Percentiles rank a stretch among this genome's conserved stretches.
Evolutionary conservation across 2,888 invertebrate genomes (phyloP).

Genomic region (Harmothoe impar): DNA sequence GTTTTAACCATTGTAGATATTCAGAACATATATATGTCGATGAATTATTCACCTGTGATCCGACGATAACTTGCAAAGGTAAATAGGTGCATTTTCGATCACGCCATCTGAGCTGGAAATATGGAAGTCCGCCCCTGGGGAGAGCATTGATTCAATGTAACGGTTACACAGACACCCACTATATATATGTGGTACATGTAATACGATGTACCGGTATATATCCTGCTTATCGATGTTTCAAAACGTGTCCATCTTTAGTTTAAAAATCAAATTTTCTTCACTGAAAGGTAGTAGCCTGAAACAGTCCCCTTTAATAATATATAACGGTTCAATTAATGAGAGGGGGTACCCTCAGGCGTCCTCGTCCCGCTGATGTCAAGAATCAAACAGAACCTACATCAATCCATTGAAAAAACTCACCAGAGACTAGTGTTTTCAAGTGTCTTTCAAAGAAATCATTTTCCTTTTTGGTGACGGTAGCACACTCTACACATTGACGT

Average conservation of each 20-base stretch:
- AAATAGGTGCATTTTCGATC: conserved; percentile 71
- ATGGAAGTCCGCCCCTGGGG: conserved; percentile 73
- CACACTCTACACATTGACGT: conserved; percentile 83
- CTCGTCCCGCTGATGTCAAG: too few relatives aligned
- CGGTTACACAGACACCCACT: background rate
- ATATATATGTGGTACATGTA: too few relatives aligned
- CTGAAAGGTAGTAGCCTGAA: too few relatives aligned
- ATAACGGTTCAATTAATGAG: too few relatives aligned
- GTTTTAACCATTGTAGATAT: too few relatives aligned
- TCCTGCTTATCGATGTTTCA: too few relatives aligned
- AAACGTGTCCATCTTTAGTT: too few relatives aligned
- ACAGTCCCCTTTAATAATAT: too few relatives aligned
- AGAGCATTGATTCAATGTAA: conserved; percentile 50
- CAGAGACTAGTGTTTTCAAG: conserved; percentile 83
- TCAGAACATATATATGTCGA: background rate
- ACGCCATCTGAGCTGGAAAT: conserved; percentile 67
- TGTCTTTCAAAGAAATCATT: conserved; percentile 85
- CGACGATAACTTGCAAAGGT: conserved; percentile 74
- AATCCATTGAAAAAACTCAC: conserved; percentile 73
- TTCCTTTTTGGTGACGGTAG: conserved; percentile 83
- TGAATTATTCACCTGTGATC: conserved; percentile 73
- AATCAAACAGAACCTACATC: too few relatives aligned
- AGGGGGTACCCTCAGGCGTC: too few relatives aligned
- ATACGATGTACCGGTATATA: too few relatives aligned
- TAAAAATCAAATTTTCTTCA: too few relatives aligned